A percentile compares a stretch with the other conserved stretches of the same genome.
phyloP scores from a whole-genome alignment of 2,797 vertebrate species.

The Scomberomorus guttatus region DNA sequence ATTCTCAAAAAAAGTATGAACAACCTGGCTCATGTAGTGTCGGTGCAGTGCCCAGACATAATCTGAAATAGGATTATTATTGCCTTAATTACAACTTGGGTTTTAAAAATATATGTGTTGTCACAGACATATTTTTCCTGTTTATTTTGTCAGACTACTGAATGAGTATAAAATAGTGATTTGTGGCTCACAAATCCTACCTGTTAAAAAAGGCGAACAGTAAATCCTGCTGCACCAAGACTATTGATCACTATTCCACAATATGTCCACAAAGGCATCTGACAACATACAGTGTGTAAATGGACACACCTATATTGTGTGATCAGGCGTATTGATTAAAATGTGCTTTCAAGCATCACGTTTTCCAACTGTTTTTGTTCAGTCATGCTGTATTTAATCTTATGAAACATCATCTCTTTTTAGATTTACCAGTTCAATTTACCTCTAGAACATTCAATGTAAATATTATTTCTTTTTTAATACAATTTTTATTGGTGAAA shows the following conservation, averaged over 20 bases:
- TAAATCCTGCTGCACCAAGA: too few species aligned
- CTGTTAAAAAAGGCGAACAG: background rate
- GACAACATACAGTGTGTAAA: too few species aligned
- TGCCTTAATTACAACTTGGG: background rate
- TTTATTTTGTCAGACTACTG: background rate
- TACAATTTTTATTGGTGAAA: too few species aligned
- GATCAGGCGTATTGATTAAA: too few species aligned
- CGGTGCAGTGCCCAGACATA: background rate
- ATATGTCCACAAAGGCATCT: too few species aligned
- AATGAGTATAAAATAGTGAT: background rate
- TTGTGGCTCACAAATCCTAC: background rate
- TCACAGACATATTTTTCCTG: background rate
- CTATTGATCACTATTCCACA: too few species aligned
- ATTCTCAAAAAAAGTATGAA: background rate
- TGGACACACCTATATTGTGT: too few species aligned
- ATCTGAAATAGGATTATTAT: background rate
- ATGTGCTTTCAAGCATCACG: too few species aligned
- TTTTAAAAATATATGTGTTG: background rate
- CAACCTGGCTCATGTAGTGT: background rate
- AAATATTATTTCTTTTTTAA: background rate
- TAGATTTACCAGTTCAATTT: background rate
- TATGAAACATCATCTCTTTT: constrained; percentile 13
- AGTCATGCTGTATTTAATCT: background rate
- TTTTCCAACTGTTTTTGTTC: background rate
- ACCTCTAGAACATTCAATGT: constrained; percentile 4